A percentile compares a stretch with the other conserved stretches of the same genome.
These are phyloP conservation scores for Corapipo altera DNA, from an alignment of 2,113 vertebrate genomes.

Conservation along the genomic window DNA sequence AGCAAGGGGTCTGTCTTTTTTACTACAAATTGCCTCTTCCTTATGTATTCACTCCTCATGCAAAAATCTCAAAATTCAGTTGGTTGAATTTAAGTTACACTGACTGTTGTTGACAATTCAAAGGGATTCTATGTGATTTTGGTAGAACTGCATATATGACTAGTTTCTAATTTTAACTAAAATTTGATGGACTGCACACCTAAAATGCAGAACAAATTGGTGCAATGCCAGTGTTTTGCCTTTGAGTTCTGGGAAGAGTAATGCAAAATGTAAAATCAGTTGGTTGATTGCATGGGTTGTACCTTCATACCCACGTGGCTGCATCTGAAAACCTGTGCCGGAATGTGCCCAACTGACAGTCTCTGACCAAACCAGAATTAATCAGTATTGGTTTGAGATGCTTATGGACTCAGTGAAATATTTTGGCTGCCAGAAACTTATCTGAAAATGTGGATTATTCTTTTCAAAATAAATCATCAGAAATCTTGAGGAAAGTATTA, in stretches of 20 bases:
- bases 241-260: neutral
- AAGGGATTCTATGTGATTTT: neutral
- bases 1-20: neutral
- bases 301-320: neutral
- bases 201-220: neutral
- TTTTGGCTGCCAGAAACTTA: neutral
- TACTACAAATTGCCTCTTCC: neutral
- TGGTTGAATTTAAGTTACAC: neutral
- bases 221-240: neutral
- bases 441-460: neutral
- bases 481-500: neutral
- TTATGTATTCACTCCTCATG: neutral
- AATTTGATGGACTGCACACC: neutral
- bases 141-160: neutral
- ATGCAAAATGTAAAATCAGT: neutral
- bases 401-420: neutral
- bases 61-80: neutral
- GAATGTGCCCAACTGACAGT: fast-evolving
- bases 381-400: neutral
- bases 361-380: neutral
- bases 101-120: neutral
- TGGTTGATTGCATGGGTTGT: neutral
- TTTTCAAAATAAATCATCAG: neutral
- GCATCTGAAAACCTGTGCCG: neutral
- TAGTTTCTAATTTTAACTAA: neutral